Base-by-base conservation (phyloP, 2,797 vertebrate genomes). In the Anas acuta region DNA sequence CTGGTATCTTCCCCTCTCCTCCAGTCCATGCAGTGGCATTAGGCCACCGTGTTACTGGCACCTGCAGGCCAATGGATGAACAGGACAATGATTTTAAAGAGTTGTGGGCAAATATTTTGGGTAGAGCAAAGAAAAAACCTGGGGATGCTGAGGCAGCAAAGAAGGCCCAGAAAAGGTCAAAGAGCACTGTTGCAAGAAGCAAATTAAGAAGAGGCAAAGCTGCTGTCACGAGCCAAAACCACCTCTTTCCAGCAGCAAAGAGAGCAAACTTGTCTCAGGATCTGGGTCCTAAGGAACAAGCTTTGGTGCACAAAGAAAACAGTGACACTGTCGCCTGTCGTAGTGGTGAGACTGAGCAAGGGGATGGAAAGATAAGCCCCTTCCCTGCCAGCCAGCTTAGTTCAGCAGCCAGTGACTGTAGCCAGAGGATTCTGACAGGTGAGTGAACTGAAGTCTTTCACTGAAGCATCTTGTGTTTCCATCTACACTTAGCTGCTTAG, bases 31-130 rank as follows among this genome's bases (percentile, higher is more conserved):
- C 32, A 16, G 54, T 58, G 64, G 67, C 8, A 0, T 12, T 76
- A 88, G 90, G 62, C 51, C 54, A 47, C 58, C 25, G 76, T 23
- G 47, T 85, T 71, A 21, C 75, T 89, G 87, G 45, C 92, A 64
- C 45, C 53, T 60, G 12, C 51, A 43, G 47, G 60, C 91, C 77
- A 73, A 99, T 99, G 99, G 98, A 99, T 94, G 99, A 99, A 88
- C 99, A 99, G 3, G 99, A 99, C 53, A 98, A 97, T 94, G 99
- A 99, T 87, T 99, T 99, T 95, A 98, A 97, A 53, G 98, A 98
- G 78, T 97, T 99, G 86, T 98, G 98, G 81, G 98, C 98, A 9
- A 99, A 97, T 96, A 96, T 98, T 79, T 97, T 99, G 56, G 98
- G 98, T 86, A 96, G 98, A 86, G 98, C 98, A 2, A 99, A 98